Conservation (phyloP, 2,113 vertebrate genomes). For the Gavia stellata region DNA sequence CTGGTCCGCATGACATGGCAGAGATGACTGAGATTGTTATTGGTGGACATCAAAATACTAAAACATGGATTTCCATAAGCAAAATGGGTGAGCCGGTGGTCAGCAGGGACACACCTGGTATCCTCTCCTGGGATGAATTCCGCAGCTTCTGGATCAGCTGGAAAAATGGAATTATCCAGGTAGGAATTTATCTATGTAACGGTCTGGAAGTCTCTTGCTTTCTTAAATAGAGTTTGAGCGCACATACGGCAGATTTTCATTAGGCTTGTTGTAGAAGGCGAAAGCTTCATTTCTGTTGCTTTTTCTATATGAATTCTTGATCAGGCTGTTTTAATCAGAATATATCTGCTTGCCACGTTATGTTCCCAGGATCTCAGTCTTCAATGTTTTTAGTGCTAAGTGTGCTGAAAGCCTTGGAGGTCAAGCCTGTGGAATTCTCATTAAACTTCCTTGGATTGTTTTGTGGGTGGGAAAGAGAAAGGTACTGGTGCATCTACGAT, state of each 20-base stretch:
- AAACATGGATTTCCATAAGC: slow-evolving; percentile 85
- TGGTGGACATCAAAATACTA: slow-evolving; percentile 85
- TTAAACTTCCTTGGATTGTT: not conserved
- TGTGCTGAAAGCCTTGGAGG: not conserved
- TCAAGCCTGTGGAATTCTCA: not conserved
- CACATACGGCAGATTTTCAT: not conserved
- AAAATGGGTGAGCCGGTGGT: slow-evolving; percentile 86
- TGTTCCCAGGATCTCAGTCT: not conserved
- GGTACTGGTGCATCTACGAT: rapidly evolving
- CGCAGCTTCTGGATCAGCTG: slow-evolving; percentile 93
- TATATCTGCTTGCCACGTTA: not conserved
- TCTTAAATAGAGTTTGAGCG: not conserved
- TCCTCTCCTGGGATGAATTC: slow-evolving; percentile 94
- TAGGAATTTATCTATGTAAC: not conserved
- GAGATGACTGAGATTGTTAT: slow-evolving; percentile 89
- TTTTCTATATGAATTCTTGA: not conserved
- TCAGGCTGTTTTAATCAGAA: not conserved
- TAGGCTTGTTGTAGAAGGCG: not conserved
- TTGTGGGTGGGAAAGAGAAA: not conserved
- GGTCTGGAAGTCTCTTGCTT: not conserved
- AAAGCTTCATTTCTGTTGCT: not conserved
- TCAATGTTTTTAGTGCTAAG: not conserved
- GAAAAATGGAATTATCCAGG: slow-evolving; percentile 83
- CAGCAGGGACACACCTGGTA: slow-evolving; percentile 75
- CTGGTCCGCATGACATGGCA: slow-evolving; percentile 82